These are phyloP conservation scores for Peromyscus maniculatus DNA, from an alignment of 2,113 vertebrate species.

Conservation along the genomic window DNA sequence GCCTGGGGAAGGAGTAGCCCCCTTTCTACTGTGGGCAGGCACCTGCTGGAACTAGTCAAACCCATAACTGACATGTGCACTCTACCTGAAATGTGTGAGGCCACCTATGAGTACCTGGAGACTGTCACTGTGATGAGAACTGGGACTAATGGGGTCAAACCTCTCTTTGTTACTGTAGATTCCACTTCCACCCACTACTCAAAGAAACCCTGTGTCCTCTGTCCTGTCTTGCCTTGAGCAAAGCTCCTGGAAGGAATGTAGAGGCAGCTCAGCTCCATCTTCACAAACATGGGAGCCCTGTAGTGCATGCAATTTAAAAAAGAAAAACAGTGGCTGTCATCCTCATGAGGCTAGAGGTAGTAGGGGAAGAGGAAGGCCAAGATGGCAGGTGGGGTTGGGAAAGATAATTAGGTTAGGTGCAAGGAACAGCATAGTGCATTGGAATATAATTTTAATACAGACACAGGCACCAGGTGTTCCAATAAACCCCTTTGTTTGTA, in stretches of 20 bases:
- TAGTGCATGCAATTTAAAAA: not conserved
- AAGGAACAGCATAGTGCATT: not conserved
- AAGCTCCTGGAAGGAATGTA: not conserved
- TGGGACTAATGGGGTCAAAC: not conserved
- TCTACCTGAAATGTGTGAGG: not conserved
- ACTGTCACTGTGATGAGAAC: not conserved
- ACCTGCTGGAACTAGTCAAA: not conserved
- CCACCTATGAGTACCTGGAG: not conserved
- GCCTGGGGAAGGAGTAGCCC: not conserved
- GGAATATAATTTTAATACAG: constrained; percentile 40
- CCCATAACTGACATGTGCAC: not conserved
- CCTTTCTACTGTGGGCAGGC: not conserved
- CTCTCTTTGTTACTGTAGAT: not conserved
- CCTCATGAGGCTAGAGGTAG: not conserved
- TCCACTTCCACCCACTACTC: not conserved
- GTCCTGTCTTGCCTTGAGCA: not conserved
- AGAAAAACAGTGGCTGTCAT: not conserved
- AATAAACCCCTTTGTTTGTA: constrained; percentile 69
- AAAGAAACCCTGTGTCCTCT: not conserved
- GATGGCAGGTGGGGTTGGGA: not conserved
- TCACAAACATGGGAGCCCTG: not conserved
- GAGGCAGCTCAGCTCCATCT: not conserved
- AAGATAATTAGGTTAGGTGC: constrained; percentile 44
- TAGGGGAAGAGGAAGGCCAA: not conserved
- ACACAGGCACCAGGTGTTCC: constrained; percentile 74